These are phyloP conservation scores for Ectropis grisescens DNA, from an alignment of 1,140 invertebrate species.

Conservation along the genomic window DNA sequence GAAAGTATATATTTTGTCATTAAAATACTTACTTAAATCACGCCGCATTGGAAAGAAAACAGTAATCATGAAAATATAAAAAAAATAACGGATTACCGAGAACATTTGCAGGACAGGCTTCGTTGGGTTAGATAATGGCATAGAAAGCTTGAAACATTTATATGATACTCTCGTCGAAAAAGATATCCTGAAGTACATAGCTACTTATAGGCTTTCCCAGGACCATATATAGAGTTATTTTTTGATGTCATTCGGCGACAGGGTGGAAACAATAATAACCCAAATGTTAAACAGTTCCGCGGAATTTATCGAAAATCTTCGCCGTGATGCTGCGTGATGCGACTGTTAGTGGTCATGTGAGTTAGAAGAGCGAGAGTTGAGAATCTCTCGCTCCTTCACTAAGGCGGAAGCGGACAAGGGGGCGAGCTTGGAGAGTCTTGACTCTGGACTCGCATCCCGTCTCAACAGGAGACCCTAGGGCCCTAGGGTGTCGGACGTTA, in stretches of 20 bases:
- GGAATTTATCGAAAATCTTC: too few relatives aligned
- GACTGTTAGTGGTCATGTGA: too few relatives aligned
- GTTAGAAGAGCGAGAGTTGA: too few relatives aligned
- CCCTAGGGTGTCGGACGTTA: too few relatives aligned
- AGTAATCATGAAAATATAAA: slow-evolving; percentile 7
- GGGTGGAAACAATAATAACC: slow-evolving; percentile 57
- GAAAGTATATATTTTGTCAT: slow-evolving; percentile 8
- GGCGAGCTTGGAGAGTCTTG: too few relatives aligned
- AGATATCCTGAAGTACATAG: slow-evolving; percentile 16
- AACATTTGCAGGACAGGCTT: slow-evolving; percentile 15
- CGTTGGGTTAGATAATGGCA: slow-evolving; percentile 13
- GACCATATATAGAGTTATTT: slow-evolving; percentile 52
- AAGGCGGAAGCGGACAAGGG: too few relatives aligned
- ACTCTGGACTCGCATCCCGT: too few relatives aligned
- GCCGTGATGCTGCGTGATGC: too few relatives aligned
- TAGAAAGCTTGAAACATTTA: slow-evolving; percentile 19
- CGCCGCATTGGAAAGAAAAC: neutral
- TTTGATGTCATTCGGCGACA: slow-evolving; percentile 32
- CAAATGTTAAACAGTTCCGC: slow-evolving; percentile 29
- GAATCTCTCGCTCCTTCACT: too few relatives aligned
- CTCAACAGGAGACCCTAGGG: too few relatives aligned
- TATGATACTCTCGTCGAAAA: slow-evolving; percentile 13
- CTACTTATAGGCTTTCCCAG: slow-evolving; percentile 43
- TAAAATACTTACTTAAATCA: slow-evolving; percentile 5
- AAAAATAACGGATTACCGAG: slow-evolving; percentile 9